Conservation (phyloP, 1,140 invertebrate species). For the Trichonephila clavata region DNA sequence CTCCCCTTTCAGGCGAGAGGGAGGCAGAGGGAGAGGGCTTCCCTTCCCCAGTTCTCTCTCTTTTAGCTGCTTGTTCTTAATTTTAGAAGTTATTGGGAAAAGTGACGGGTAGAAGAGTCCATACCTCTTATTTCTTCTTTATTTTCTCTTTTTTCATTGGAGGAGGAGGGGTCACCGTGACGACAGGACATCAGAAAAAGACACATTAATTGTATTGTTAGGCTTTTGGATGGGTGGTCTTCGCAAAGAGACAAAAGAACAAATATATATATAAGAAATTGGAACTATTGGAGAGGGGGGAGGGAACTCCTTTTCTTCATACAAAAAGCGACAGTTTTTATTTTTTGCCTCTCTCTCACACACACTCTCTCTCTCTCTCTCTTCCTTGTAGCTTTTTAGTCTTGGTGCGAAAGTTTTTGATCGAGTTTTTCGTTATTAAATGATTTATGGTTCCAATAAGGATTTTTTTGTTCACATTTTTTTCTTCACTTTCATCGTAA, state of each 20-base stretch:
- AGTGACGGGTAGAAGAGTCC: slow-evolving; percentile 72
- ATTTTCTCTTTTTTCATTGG: slow-evolving; percentile 40
- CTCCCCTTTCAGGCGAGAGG: neutral
- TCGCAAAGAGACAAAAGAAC: slow-evolving; percentile 74
- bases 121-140: slow-evolving; percentile 52
- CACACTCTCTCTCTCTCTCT: neutral
- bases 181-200: slow-evolving; percentile 75
- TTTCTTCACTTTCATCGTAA: neutral
- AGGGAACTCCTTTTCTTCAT: neutral
- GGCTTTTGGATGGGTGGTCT: slow-evolving; percentile 73
- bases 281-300: slow-evolving; percentile 56
- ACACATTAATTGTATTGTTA: slow-evolving; percentile 77
- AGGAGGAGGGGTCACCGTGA: slow-evolving; percentile 47
- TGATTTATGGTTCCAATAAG: slow-evolving; percentile 55
- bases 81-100: slow-evolving; percentile 77
- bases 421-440: slow-evolving; percentile 62
- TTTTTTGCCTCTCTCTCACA: neutral
- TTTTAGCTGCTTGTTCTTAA: slow-evolving; percentile 75
- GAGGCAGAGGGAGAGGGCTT: neutral
- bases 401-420: slow-evolving; percentile 53
- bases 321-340: slow-evolving; percentile 53
- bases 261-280: slow-evolving; percentile 76
- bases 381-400: slow-evolving; percentile 2
- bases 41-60: neutral
- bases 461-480: neutral